Conservation (phyloP, 2,113 vertebrate species). For the Malurus cyaneus region DNA sequence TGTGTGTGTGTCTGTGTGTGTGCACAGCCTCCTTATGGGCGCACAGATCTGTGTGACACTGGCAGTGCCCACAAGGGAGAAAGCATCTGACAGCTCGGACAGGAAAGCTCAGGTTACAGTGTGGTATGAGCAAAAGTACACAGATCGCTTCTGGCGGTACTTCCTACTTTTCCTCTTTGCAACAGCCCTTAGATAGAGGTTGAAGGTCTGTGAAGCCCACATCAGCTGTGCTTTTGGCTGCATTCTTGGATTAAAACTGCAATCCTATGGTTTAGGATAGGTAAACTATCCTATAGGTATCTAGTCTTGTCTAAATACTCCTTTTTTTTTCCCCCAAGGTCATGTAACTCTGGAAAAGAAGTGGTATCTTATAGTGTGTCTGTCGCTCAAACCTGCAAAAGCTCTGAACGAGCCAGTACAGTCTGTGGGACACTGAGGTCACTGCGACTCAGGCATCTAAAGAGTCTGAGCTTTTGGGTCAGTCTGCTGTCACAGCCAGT, state of each 20-base stretch:
- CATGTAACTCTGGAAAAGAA: not conserved
- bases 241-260: not conserved
- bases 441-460: not conserved
- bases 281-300: too few relatives aligned
- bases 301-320: not conserved
- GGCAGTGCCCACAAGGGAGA: not conserved
- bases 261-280: not conserved
- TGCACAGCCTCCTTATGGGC: not conserved
- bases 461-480: not conserved
- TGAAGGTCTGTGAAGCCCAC: not conserved
- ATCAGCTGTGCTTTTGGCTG: not conserved
- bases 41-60: rapidly evolving
- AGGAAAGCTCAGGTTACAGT: not conserved
- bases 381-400: not conserved
- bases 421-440: not conserved
- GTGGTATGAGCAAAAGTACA: not conserved
- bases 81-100: not conserved
- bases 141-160: not conserved
- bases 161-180: not conserved
- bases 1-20: not conserved
- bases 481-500: not conserved
- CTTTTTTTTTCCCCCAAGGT: not conserved
- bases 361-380: not conserved
- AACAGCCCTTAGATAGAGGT: not conserved
- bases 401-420: not conserved